Evolutionary conservation across 35 echinoderm and acorn worm species (phyloP).

Genomic region (Hemicentrotus pulcherrimus): DNA sequence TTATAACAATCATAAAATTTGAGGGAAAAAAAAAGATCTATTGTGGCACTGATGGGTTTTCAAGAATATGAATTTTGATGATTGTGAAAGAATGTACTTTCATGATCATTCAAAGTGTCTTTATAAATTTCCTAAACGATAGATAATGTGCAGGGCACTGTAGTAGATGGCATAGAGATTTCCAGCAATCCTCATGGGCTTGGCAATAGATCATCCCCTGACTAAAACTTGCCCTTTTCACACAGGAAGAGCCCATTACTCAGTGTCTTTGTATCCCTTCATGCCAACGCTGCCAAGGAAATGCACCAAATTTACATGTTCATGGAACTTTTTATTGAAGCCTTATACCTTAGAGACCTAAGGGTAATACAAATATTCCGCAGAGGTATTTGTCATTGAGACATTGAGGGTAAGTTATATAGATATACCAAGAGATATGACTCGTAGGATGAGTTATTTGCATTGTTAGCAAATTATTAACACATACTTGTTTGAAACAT

Average conservation of each 20-base stretch:
- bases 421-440: background rate
- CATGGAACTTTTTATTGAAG: background rate
- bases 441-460: background rate
- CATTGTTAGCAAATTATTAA: constrained; percentile 5
- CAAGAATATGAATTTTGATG: too few species aligned
- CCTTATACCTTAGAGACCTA: background rate
- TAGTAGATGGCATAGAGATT: background rate
- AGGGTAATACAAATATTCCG: background rate
- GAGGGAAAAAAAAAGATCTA: too few species aligned
- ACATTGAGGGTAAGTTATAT: background rate
- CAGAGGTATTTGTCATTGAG: background rate
- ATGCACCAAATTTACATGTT: constrained; percentile 13
- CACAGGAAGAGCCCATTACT: background rate
- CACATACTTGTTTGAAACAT: background rate
- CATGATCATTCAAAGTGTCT: too few species aligned
- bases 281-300: background rate
- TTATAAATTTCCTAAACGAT: background rate
- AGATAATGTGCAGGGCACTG: background rate
- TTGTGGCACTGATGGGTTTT: too few species aligned
- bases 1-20: too few species aligned
- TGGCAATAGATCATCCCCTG: background rate
- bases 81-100: too few species aligned
- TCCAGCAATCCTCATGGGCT: background rate
- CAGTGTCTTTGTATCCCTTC: background rate
- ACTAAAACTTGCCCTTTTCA: background rate